phyloP scores from a whole-genome alignment of 2,797 vertebrate genomes.

The Etheostoma nigrum region DNA sequence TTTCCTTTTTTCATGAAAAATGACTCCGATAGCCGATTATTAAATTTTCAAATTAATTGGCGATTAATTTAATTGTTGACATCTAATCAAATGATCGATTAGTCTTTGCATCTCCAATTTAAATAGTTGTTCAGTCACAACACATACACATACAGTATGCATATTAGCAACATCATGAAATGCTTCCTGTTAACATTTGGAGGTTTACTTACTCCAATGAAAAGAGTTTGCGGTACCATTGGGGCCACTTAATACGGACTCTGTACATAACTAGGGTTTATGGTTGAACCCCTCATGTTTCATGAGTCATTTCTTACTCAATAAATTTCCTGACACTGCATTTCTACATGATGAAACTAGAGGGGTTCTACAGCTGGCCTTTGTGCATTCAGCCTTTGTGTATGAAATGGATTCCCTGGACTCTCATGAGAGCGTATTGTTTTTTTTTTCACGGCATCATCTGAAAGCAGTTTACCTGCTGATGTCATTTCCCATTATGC shows the following conservation, averaged over 20 bases:
- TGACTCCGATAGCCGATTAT: too few relatives aligned
- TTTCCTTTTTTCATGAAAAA: too few relatives aligned
- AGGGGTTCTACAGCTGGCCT: constrained; percentile 1
- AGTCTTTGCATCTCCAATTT: neutral
- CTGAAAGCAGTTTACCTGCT: constrained; percentile 60
- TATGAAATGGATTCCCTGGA: constrained; percentile 54
- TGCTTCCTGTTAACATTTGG: neutral
- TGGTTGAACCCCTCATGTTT: constrained; percentile 21
- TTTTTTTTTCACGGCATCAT: constrained; percentile 39
- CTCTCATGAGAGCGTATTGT: constrained; percentile 41
- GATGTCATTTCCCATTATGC: constrained; percentile 54
- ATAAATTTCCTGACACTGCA: constrained; percentile 25
- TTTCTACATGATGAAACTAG: constrained; percentile 39
- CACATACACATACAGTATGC: too few relatives aligned
- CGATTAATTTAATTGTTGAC: too few relatives aligned
- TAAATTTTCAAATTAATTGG: too few relatives aligned
- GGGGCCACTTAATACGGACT: constrained; percentile 10
- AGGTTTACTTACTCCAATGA: neutral
- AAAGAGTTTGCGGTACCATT: neutral
- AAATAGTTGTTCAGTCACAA: neutral
- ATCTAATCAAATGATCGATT: too few relatives aligned
- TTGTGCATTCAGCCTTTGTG: constrained; percentile 47
- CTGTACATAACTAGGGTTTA: constrained; percentile 16
- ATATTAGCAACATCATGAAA: neutral
- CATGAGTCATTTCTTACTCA: neutral